These are phyloP conservation scores for Ridgeia piscesae DNA, from an alignment of 1,140 invertebrate genomes.

Conservation along the genomic window DNA sequence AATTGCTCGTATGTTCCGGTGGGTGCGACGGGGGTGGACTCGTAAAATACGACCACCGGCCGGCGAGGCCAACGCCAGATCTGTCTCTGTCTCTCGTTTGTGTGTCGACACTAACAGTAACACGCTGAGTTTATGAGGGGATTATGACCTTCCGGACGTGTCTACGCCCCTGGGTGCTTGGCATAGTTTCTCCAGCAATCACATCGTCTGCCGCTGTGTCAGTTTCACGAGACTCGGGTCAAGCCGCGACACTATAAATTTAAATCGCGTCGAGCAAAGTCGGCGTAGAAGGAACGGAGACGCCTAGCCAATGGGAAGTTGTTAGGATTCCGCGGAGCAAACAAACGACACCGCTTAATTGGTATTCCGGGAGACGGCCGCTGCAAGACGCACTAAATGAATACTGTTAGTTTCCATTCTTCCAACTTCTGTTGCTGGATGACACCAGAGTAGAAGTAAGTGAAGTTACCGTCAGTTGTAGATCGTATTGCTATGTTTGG, in stretches of 20 bases:
- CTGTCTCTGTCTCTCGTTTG: background rate
- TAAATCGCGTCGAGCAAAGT: background rate
- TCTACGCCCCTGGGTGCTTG: background rate
- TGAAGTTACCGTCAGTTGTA: too few species aligned
- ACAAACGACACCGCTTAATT: too few species aligned
- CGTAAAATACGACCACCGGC: background rate
- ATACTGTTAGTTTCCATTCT: too few species aligned
- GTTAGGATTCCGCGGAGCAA: too few species aligned
- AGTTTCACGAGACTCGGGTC: background rate
- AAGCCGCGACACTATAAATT: background rate
- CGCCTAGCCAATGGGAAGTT: too few species aligned
- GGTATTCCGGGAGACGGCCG: too few species aligned
- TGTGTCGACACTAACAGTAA: background rate
- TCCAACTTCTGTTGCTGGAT: too few species aligned
- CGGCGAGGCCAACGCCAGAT: background rate
- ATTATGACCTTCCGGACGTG: background rate
- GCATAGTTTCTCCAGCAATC: background rate
- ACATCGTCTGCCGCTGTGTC: background rate
- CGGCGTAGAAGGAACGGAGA: background rate
- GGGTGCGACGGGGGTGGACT: background rate
- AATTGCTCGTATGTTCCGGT: background rate
- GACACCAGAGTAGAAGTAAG: too few species aligned
- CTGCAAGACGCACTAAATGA: too few species aligned
- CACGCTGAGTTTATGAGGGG: background rate
- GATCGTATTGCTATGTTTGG: too few species aligned